phyloP scores from a whole-genome alignment of 2,888 invertebrate genomes.

The Drosophila nr. fundita region DNA sequence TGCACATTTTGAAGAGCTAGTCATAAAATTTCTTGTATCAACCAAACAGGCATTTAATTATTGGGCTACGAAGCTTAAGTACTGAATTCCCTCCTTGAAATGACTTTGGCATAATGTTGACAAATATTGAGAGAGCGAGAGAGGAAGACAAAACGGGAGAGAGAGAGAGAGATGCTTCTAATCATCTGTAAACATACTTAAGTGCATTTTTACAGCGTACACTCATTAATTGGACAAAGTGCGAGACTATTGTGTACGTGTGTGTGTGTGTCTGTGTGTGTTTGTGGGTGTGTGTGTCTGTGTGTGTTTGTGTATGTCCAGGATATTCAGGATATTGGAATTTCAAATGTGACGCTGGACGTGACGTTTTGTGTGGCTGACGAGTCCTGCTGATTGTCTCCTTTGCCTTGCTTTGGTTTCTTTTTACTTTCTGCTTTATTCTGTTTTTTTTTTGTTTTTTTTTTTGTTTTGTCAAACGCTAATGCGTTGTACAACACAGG shows the following conservation, averaged over 20 bases:
- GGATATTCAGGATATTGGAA: slow-evolving; percentile 61
- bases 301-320: slow-evolving; percentile 6
- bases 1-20: not conserved
- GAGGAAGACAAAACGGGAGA: not conserved
- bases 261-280: slow-evolving; percentile 1
- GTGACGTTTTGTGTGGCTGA: slow-evolving; percentile 49
- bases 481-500: slow-evolving; percentile 53
- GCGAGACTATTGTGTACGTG: slow-evolving; percentile 5
- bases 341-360: slow-evolving; percentile 57
- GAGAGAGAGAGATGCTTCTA: slow-evolving; percentile 18
- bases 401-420: slow-evolving; percentile 9
- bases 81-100: slow-evolving; percentile 2
- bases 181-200: slow-evolving; percentile 56
- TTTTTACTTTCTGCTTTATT: slow-evolving; percentile 1
- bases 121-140: not conserved
- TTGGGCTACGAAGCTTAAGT: not conserved
- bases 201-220: slow-evolving; percentile 33
- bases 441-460: slow-evolving; percentile 1
- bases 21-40: not conserved
- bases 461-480: slow-evolving; percentile 49
- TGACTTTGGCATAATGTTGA: slow-evolving; percentile 1
- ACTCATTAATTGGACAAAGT: slow-evolving; percentile 53
- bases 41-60: slow-evolving; percentile 11
- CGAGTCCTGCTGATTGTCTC: slow-evolving; percentile 51
- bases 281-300: not conserved